phyloP scores from a whole-genome alignment of 2,888 invertebrate species.

The Anorthoa munda region DNA sequence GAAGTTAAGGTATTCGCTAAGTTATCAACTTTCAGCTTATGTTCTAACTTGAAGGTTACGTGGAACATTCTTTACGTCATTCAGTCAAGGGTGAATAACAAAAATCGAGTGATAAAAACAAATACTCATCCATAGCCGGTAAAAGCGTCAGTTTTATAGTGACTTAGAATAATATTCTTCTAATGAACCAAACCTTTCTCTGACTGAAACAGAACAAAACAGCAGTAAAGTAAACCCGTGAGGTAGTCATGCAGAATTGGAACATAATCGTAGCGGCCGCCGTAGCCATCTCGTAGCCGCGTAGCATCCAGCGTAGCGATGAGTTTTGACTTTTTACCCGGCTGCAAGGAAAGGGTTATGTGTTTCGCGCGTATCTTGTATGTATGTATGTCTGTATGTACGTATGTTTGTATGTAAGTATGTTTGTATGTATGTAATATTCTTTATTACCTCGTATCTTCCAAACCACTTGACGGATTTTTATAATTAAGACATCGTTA shows the following conservation, averaged over 20 bases:
- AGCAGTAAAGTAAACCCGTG: constrained; percentile 13
- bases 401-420: too few relatives aligned
- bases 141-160: background rate
- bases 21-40: constrained; percentile 42
- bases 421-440: too few relatives aligned
- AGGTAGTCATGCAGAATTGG: constrained; percentile 28
- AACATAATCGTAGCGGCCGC: constrained; percentile 44
- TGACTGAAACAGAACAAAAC: constrained; percentile 12
- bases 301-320: constrained; percentile 50
- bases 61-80: constrained; percentile 5
- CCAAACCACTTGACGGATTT: too few relatives aligned
- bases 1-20: constrained; percentile 51
- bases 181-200: constrained; percentile 4
- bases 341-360: too few relatives aligned
- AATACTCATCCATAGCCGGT: too few relatives aligned
- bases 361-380: too few relatives aligned
- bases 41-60: constrained; percentile 19
- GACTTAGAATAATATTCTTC: constrained; percentile 7
- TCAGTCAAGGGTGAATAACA: background rate
- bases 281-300: constrained; percentile 64
- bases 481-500: too few relatives aligned
- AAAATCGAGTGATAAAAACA: background rate
- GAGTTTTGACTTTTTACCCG: too few relatives aligned
- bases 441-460: too few relatives aligned
- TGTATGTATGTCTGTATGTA: too few relatives aligned